phyloP scores from a whole-genome alignment of 2,888 invertebrate genomes.

The Synanthedon myopaeformis region DNA sequence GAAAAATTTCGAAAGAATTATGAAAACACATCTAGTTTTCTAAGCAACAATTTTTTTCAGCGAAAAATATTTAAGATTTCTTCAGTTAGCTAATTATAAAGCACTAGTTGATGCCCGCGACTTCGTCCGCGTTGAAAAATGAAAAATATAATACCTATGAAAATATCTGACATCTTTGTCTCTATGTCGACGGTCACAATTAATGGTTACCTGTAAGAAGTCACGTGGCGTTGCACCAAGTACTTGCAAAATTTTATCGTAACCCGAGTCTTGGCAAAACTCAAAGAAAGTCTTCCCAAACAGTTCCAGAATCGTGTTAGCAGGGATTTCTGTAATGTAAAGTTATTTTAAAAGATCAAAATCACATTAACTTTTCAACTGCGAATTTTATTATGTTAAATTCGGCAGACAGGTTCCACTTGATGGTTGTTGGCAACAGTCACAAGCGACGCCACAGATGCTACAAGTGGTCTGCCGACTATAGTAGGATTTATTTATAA shows the following conservation, averaged over 20 bases:
- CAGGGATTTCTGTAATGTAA: constrained; percentile 82
- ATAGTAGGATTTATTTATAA: no score
- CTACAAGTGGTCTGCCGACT: no score
- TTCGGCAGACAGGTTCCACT: no score
- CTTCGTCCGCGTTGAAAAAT: no score
- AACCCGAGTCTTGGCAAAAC: constrained; percentile 97
- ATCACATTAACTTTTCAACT: neutral
- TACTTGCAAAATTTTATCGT: constrained; percentile 94
- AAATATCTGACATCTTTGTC: no score
- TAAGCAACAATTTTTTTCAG: neutral
- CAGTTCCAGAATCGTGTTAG: constrained; percentile 87
- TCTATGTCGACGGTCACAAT: no score
- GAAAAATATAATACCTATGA: no score
- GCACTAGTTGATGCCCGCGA: no score
- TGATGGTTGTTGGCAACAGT: no score
- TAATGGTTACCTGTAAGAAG: constrained; percentile 84
- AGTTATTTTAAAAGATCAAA: constrained; percentile 2
- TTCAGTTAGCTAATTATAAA: no score
- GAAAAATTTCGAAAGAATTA: constrained; percentile 1
- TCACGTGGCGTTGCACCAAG: constrained; percentile 94
- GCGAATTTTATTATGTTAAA: neutral
- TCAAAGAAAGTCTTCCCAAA: constrained; percentile 97
- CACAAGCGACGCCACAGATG: no score
- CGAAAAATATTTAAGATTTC: no score
- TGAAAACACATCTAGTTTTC: neutral